Percentiles rank a stretch among this genome's conserved stretches.
Evolutionary conservation across 1,140 invertebrate genomes (phyloP).

Genomic region (Tribolium castaneum): DNA sequence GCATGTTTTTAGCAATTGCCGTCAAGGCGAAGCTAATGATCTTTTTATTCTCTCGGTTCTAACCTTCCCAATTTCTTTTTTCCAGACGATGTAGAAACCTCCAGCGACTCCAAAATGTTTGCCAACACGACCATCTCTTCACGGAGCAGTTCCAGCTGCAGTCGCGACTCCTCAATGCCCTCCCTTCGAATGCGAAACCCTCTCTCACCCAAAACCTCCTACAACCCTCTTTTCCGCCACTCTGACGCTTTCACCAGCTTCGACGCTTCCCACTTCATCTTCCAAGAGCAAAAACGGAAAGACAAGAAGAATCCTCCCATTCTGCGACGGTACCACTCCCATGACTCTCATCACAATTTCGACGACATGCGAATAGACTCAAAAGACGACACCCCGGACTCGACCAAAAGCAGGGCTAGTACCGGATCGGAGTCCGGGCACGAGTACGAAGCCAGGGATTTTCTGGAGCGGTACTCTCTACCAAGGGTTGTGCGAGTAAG

Average conservation of each 20-base stretch:
- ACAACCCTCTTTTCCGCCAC: conserved; percentile 57
- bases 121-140: conserved; percentile 58
- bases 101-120: conserved; percentile 49
- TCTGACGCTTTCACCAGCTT: conserved; percentile 58
- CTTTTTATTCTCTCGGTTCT: not conserved
- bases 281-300: conserved; percentile 52
- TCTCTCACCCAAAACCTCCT: conserved; percentile 55
- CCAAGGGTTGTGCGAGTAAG: conserved; percentile 55
- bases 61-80: not conserved
- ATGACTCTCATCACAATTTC: conserved; percentile 55
- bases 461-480: conserved; percentile 57
- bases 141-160: conserved; percentile 54
- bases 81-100: conserved; percentile 33
- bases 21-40: not conserved
- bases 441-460: conserved; percentile 54
- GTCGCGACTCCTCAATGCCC: conserved; percentile 59
- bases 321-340: conserved; percentile 56
- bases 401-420: conserved; percentile 50
- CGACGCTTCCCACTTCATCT: conserved; percentile 58
- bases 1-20: no score
- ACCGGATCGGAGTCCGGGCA: conserved; percentile 51
- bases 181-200: conserved; percentile 57
- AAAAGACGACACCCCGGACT: conserved; percentile 53
- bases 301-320: conserved; percentile 47
- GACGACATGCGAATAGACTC: conserved; percentile 7